Percentiles rank a stretch among this genome's conserved stretches.
These are phyloP conservation scores for Pterophyllum scalare DNA, from an alignment of 2,113 vertebrate species.

Conservation along the genomic window DNA sequence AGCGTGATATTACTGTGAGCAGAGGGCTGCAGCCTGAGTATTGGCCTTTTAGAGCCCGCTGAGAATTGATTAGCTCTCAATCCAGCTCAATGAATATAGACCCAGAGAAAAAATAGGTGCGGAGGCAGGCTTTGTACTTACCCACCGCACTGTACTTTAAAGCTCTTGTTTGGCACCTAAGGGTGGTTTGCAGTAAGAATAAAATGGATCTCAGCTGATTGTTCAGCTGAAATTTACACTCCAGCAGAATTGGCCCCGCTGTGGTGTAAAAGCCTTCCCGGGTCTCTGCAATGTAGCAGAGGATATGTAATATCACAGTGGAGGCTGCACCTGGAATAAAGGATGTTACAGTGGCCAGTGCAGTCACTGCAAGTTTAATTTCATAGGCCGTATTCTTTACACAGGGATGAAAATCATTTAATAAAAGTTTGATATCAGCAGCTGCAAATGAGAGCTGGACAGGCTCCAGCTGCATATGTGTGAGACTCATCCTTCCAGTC, in stretches of 20 bases:
- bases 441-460: not conserved
- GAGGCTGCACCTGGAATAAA: not conserved
- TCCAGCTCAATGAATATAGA: constrained; percentile 38
- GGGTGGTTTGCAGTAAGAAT: not conserved
- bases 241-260: constrained; percentile 8
- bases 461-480: not conserved
- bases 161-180: constrained; percentile 19
- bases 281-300: not conserved
- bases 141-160: constrained; percentile 7
- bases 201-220: constrained; percentile 30
- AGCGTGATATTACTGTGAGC: constrained; percentile 58
- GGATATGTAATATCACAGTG: constrained; percentile 1
- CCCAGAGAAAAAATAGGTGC: constrained; percentile 13
- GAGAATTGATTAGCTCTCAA: constrained; percentile 61
- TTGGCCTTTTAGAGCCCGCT: constrained; percentile 45
- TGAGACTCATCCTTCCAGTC: constrained; percentile 7
- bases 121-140: constrained; percentile 10
- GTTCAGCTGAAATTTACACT: constrained; percentile 37
- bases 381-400: not conserved
- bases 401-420: not conserved
- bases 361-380: not conserved
- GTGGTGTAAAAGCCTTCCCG: constrained; percentile 10
- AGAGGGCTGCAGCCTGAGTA: constrained; percentile 33
- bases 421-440: not conserved
- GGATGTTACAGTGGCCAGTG: not conserved